Evolutionary conservation across 2,113 vertebrate species (phyloP), one percentile per base, ranked within the genome.

Genomic region (Gallinago paraguaiae): DNA sequence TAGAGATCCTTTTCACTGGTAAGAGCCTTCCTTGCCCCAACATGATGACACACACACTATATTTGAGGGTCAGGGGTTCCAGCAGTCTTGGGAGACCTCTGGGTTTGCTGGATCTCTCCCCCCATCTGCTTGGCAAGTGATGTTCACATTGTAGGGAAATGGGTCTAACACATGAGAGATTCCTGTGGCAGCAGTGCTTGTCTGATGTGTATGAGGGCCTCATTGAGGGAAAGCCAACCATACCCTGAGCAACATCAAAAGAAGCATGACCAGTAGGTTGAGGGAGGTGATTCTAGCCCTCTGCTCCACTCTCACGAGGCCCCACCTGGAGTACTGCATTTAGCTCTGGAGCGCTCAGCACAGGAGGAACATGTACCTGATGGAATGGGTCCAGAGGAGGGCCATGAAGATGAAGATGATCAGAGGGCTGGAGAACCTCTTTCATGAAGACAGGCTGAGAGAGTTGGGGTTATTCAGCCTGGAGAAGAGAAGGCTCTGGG

Each of bases 81-180:
- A 84, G 51, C 27, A 87, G 74, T 28, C 15, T 18, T 48, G 53
- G 43, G 41, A 8, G 15, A 39, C 10, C 17, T 77, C 41, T 81
- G 54, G 9, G 37, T 67, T 80, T 71, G 14, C 71, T 71, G 69
- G 30, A 10, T 74, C 13, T 53, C 33, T 54, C 4, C 8, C 13
- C 7, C 2, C 20, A 41, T 28, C 70, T 87, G 24, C 39, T 88
- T 68, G 43, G 31, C n/a, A 74, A 53, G 15, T 18, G 50, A 37
- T 69, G 25, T n/a, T 90, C 71, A 90, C 63, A 11, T 69, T 7
- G 1, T 11, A 25, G 15, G 41, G 45, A 57, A 77, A 57, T 16
- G 0, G 0, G 4, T 7, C 31, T 72, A 65, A 31, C 15, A 61
- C 0, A 0, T 7, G 24, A 46, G 61, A 65, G n/a, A 59, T 41